phyloP scores from a whole-genome alignment of 2,113 vertebrate genomes.

The Anoura caudifer region DNA sequence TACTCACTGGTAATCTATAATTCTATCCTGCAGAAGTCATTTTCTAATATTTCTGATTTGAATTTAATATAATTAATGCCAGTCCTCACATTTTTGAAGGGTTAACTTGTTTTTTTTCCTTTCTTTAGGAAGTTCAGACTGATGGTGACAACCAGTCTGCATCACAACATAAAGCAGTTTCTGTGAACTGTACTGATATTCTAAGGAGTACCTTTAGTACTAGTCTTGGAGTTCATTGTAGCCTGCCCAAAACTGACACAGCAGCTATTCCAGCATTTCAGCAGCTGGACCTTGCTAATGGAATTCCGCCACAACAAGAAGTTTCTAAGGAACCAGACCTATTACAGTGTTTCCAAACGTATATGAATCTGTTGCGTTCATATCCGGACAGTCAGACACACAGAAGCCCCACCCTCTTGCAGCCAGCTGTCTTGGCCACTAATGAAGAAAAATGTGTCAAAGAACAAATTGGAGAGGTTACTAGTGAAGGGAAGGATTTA shows the following conservation, averaged over 20 bases:
- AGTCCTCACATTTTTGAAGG: conserved; percentile 22
- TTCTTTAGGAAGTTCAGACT: conserved; percentile 69
- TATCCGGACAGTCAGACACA: conserved; percentile 30
- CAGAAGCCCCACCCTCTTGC: background rate
- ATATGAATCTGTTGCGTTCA: conserved; percentile 74
- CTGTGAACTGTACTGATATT: background rate
- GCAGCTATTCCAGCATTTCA: conserved; percentile 18
- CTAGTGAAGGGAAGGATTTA: conserved; percentile 76
- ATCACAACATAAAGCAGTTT: conserved; percentile 38
- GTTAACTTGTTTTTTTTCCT: background rate
- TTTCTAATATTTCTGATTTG: conserved; percentile 7
- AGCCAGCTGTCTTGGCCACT: conserved; percentile 6
- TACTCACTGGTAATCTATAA: background rate
- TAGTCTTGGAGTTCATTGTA: conserved; percentile 29
- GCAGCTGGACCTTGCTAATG: conserved; percentile 45
- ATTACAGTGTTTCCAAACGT: conserved; percentile 77
- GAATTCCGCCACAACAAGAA: conserved; percentile 51
- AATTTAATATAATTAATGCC: conserved; percentile 18
- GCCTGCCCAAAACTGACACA: background rate
- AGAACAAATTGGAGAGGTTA: conserved; percentile 64
- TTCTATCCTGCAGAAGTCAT: background rate
- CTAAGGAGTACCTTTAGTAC: conserved; percentile 29
- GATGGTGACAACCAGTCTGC: conserved; percentile 19
- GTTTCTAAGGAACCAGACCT: conserved; percentile 75
- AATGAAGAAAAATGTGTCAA: conserved; percentile 58